Base-by-base conservation (phyloP, 2,797 vertebrate genomes). In the Rousettus madagascariensis region DNA sequence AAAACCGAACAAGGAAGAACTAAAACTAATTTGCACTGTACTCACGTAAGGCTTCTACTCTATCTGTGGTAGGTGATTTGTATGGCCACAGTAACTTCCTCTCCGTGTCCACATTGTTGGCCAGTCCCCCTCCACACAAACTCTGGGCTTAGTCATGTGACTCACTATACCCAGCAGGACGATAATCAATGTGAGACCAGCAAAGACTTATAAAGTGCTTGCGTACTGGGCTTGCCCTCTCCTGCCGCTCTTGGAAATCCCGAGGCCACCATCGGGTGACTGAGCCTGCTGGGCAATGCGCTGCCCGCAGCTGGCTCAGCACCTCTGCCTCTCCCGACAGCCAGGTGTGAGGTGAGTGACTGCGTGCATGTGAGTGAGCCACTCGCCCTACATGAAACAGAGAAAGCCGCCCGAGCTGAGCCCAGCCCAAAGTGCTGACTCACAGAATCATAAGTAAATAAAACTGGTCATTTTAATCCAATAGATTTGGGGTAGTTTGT, bases 1-100 rank as follows among this genome's bases (percentile, higher is more conserved):
- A 83, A 83, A 75, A 55, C 20, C 61, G 24, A 92, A 89, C 15
- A 36, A 75, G 33, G 66, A 97, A 96, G 41, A 61, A 57, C 59
- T 28, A 74, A 55, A 83, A 51, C 13, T 41, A 79, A 92, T 51
- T 17, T 71, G 41, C 41, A 72, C 17, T 28, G 13, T 30, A 79
- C 53, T 78, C 46, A 33, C 3, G 7, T 7, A 74, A 80, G 6
- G 6, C 1, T 72, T 84, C 74, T 83, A 53, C 36, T 49, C 63
- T 61, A 22, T 8, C 36, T 71, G 6, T 55, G 7, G 43, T n/a
- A 63, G 13, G 28, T 33, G 20, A n/a, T 26, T 87, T 75, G 10
- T 43, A 84, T 20, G 41, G 71, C 38, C 63, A 74, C 3, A 72
- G 2, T n/a, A 55, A 61, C 28, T 30, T 3, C 22, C 46, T 26